These are phyloP conservation scores for Oenanthe melanoleuca DNA, from an alignment of 2,113 vertebrate genomes.

Conservation along the genomic window DNA sequence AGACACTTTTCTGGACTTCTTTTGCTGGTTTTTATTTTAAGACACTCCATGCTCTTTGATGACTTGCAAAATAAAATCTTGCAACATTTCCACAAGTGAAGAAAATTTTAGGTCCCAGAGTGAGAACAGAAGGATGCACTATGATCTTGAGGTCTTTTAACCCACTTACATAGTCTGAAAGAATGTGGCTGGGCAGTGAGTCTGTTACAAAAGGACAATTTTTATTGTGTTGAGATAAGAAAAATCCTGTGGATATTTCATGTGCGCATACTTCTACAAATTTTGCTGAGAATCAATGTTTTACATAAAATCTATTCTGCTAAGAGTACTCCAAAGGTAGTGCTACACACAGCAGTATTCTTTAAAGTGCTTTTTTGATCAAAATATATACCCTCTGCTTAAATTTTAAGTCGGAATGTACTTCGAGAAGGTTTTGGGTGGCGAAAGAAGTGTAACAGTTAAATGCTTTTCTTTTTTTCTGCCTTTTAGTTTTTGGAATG, in stretches of 20 bases:
- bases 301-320: neutral
- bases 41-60: neutral
- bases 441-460: neutral
- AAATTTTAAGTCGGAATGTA: neutral
- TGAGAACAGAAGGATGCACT: neutral
- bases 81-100: neutral
- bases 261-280: fast-evolving
- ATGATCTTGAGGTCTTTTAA: neutral
- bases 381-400: neutral
- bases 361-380: neutral
- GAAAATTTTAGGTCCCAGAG: neutral
- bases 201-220: neutral
- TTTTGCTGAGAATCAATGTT: neutral
- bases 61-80: neutral
- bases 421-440: neutral
- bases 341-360: neutral
- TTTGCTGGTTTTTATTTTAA: neutral
- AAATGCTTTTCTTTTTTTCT: neutral
- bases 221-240: neutral
- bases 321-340: neutral
- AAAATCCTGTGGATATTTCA: neutral
- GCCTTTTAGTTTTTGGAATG: neutral
- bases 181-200: neutral
- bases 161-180: neutral
- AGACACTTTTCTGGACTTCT: neutral